Percentiles rank a stretch among this genome's conserved stretches.
Conservation (phyloP, 1,140 invertebrate species). For the Marisa cornuarietis region DNA sequence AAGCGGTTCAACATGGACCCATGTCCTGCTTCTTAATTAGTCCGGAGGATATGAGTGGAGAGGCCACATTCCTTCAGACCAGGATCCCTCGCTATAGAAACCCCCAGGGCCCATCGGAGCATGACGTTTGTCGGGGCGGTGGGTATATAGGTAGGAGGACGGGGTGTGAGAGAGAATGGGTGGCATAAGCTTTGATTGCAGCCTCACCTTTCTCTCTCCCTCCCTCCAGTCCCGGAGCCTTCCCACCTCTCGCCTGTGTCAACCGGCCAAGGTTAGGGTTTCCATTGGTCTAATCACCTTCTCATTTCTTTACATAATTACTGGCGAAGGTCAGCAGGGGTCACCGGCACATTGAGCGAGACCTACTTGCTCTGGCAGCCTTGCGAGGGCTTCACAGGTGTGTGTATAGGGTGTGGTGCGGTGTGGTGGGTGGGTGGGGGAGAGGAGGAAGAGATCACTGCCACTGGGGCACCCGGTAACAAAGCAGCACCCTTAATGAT, state of each 20-base stretch:
- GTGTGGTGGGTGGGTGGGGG: no score
- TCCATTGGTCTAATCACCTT: slow-evolving; percentile 27
- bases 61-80: no score
- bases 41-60: no score
- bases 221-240: neutral
- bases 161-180: slow-evolving; percentile 5
- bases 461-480: neutral
- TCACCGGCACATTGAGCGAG: slow-evolving; percentile 2
- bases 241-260: neutral
- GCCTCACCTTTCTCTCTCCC: neutral
- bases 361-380: slow-evolving; percentile 12
- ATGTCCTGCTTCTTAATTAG: no score
- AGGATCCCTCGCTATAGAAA: no score
- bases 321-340: slow-evolving; percentile 8
- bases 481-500: slow-evolving; percentile 7
- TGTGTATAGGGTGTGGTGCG: no score
- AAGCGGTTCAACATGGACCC: no score
- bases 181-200: slow-evolving; percentile 18
- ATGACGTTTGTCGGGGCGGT: neutral
- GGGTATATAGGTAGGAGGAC: neutral
- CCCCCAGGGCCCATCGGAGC: no score
- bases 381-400: no score
- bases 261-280: neutral
- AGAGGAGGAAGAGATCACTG: no score
- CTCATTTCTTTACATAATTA: slow-evolving; percentile 22